These are phyloP conservation scores for Drosophila miranda DNA, from an alignment of 1,140 invertebrate species.

Conservation along the genomic window DNA sequence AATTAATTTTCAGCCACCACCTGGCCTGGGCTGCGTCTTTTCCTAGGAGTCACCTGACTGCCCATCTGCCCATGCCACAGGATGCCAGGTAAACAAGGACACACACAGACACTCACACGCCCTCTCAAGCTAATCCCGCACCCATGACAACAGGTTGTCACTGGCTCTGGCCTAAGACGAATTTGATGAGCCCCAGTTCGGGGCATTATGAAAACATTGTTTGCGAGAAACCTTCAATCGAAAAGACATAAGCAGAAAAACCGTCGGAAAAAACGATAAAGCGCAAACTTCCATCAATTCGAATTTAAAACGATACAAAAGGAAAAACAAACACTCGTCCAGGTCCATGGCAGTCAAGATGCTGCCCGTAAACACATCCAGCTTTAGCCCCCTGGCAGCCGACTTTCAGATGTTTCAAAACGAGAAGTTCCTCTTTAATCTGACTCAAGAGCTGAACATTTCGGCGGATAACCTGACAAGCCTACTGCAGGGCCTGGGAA, in stretches of 20 bases:
- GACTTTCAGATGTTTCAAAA: slow-evolving; percentile 66
- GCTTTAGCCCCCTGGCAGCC: slow-evolving; percentile 21
- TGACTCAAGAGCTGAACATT: slow-evolving; percentile 79
- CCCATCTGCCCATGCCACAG: slow-evolving; percentile 31
- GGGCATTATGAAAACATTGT: slow-evolving; percentile 56
- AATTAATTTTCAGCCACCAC: slow-evolving; percentile 49
- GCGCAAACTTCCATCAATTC: slow-evolving; percentile 2
- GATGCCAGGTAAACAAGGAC: slow-evolving; percentile 49
- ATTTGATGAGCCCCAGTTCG: slow-evolving; percentile 54
- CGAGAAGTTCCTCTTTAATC: slow-evolving; percentile 73
- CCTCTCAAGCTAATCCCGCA: slow-evolving; percentile 35
- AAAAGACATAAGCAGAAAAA: slow-evolving; percentile 14
- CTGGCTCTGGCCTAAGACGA: slow-evolving; percentile 45
- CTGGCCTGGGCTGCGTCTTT: slow-evolving; percentile 19
- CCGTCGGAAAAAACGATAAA: neutral
- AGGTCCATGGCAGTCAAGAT: slow-evolving; percentile 59
- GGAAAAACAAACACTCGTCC: slow-evolving; percentile 13
- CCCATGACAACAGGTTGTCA: slow-evolving; percentile 45
- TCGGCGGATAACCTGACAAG: slow-evolving; percentile 73
- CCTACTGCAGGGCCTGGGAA: slow-evolving; percentile 60
- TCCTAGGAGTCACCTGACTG: slow-evolving; percentile 43
- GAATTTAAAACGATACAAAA: slow-evolving; percentile 30
- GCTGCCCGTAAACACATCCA: slow-evolving; percentile 53
- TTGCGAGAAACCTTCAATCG: slow-evolving; percentile 17
- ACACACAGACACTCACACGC: slow-evolving; percentile 10